Evolutionary conservation across 1,140 invertebrate species (phyloP), one percentile per base, ranked within the genome.

Genomic region (Drosophila persimilis): DNA sequence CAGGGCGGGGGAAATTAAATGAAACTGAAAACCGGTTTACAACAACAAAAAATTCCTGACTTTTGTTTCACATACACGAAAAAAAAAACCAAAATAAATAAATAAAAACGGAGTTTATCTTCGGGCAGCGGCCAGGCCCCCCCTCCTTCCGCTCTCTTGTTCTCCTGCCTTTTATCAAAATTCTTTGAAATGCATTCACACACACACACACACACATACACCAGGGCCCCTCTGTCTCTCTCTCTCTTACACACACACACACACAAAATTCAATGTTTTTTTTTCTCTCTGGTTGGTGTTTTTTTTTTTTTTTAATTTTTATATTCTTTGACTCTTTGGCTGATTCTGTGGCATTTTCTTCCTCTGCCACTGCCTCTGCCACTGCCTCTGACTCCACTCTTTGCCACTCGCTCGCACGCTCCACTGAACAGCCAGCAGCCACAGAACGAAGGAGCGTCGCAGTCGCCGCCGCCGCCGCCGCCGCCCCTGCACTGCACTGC

Each of bases 181-280:
- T 85, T 85, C 80, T 85, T 85, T 85, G 80, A 85, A 85, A 85
- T 86, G 80, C 81, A 77, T 60, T 86, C 81, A 80, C 67, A 61
- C 66, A 54, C 56, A 48, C 47, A 51, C 26, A 35, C 26, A 43
- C 43, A 53, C 35, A 35, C 52, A 20, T 54, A 35, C 29, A 22
- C 7, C 20, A 15, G n/a, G 6, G 35, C 35, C 5, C 5, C 35
- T 39, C 9, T 39, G 35, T 39, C 35, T 39, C 3, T 39, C 45
- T 22, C 65, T 35, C 51, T 69, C 79, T 66, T 35, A 17, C 17
- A 20, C 20, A 20, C 20, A 20, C 20, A 39, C 46, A 61, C 62
- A 77, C 80, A 80, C 80, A 84, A 80, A 80, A 77, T 84, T 77
- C 66, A 67, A 85, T 85, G 67, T 81, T 66, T 63, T 62, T 67